Conservation (phyloP, 2,797 vertebrate species). For the Tamandua tetradactyla region DNA sequence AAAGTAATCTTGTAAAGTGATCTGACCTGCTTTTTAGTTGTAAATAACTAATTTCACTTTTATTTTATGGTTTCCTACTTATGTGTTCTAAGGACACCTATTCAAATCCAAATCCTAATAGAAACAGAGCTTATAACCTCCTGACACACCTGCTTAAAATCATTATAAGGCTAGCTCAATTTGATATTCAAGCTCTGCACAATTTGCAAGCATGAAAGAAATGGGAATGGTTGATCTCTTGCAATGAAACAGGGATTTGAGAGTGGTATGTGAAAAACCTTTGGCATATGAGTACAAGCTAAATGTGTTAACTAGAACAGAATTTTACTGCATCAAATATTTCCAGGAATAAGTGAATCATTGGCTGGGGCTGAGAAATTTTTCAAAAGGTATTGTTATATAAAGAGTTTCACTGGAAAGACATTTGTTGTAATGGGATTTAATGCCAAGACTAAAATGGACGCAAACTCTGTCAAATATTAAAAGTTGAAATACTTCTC, state of each 20-base stretch:
- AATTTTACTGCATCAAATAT: conserved; percentile 34
- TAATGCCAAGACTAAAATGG: conserved; percentile 49
- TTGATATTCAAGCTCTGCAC: neutral
- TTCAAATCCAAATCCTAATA: conserved; percentile 49
- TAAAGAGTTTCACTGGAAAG: conserved; percentile 11
- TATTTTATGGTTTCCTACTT: conserved; percentile 18
- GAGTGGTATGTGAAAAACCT: conserved; percentile 6
- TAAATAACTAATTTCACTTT: conserved; percentile 42
- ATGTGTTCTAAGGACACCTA: conserved; percentile 33
- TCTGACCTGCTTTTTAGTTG: neutral
- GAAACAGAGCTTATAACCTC: conserved; percentile 38
- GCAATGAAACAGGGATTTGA: conserved; percentile 54
- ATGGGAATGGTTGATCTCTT: neutral
- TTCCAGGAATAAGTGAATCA: conserved; percentile 49
- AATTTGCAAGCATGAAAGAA: neutral
- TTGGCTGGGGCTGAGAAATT: neutral
- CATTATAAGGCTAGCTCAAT: neutral
- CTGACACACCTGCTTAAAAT: conserved; percentile 40
- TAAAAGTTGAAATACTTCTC: conserved; percentile 33
- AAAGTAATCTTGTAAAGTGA: neutral
- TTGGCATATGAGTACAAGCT: neutral
- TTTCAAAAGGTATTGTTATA: conserved; percentile 46
- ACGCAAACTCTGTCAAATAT: conserved; percentile 22
- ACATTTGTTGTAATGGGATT: conserved; percentile 8
- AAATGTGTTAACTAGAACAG: conserved; percentile 32